Evolutionary conservation across 2,113 vertebrate genomes (phyloP).

Genomic region (Pedetes capensis): DNA sequence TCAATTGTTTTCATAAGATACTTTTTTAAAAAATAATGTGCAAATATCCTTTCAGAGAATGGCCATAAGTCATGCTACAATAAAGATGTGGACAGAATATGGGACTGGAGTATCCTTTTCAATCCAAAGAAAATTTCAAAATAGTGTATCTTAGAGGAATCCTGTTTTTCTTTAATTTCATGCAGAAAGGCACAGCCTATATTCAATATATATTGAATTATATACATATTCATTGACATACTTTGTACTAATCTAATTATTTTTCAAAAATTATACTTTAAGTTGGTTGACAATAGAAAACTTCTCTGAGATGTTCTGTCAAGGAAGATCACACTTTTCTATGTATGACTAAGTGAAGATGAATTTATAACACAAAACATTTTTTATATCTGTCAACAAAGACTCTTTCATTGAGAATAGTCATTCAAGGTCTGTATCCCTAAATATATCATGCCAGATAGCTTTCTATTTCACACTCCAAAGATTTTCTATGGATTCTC

Average conservation of each 20-base stretch:
- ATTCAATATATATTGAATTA: neutral
- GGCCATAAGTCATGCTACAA: neutral
- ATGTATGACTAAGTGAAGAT: slow-evolving; percentile 3
- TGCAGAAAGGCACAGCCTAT: neutral
- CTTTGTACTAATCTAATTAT: neutral
- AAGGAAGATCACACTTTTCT: neutral
- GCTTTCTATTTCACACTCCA: neutral
- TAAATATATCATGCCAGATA: slow-evolving; percentile 27
- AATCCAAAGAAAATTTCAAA: neutral
- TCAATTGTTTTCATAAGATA: neutral
- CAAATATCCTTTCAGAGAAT: neutral
- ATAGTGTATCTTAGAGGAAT: neutral
- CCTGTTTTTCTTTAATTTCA: neutral
- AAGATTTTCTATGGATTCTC: slow-evolving; percentile 11
- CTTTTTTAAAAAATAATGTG: neutral
- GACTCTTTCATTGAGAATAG: neutral
- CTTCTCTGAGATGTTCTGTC: neutral
- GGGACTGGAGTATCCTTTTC: neutral
- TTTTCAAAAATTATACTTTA: neutral
- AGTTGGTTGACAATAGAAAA: slow-evolving; percentile 13
- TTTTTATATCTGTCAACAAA: slow-evolving; percentile 34
- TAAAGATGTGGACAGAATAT: neutral
- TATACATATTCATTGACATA: neutral
- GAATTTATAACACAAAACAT: slow-evolving; percentile 1
- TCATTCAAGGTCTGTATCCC: neutral